Evolutionary conservation across 1,140 invertebrate species (phyloP), one percentile per base, ranked within the genome.

Genomic region (Penaeus vannamei): DNA sequence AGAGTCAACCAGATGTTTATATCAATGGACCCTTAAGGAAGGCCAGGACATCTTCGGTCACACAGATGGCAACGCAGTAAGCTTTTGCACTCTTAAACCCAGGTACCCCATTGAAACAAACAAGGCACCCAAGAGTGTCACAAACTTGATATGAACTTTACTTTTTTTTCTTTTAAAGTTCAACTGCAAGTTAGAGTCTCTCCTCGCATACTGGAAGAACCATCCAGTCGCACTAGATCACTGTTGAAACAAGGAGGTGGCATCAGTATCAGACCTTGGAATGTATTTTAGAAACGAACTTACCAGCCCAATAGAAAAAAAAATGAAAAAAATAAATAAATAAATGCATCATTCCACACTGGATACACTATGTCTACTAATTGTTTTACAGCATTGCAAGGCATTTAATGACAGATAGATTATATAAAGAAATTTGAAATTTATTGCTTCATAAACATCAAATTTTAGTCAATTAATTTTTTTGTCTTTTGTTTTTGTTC

Each of bases 331-430:
- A 84, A 79, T 60, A 62, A 60, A 77, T 79, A 85, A 69, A 76
- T 76, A 29, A 76, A 76, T 36, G 42, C 42, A 14, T 76, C 87
- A 89, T 89, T 89, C 82, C 82, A 89, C 87, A 89, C 87, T 89
- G 87, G 72, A 42, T 89, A 89, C 82, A 83, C 87, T 89, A 85
- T 60, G 62, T 84, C 86, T 87, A 87, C 86, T 83, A 61, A 82
- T 82, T 87, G 81, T 87, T 87, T 81, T 46, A 87, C 60, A 62
- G 86, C 86, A 82, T 87, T 66, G 86, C 79, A 87, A 83, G 86
- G 62, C 86, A 87, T 53, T 87, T 82, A 69, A 82, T 23, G 42
- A 36, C 26, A 83, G 20, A 83, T 53, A 59, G 46, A n/a, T 59
- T 72, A 46, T 26, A 82, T 36, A 72, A 53, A 64, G 53, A 66